Conservation (phyloP, 2,797 vertebrate genomes). For the Sebastes matsubarae region DNA sequence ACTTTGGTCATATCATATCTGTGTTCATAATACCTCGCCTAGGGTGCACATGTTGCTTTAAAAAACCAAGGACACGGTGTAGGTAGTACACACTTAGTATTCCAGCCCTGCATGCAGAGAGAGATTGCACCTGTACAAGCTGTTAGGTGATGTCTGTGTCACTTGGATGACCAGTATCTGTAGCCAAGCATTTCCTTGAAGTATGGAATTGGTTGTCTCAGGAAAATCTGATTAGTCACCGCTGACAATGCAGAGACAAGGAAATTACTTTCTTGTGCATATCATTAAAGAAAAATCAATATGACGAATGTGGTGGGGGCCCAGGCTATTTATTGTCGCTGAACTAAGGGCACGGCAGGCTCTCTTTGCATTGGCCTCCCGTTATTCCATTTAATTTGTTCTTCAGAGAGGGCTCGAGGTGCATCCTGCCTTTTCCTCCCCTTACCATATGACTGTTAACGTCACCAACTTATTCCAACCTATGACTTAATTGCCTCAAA, state of each 20-base stretch:
- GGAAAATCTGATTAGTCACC: conserved; percentile 88
- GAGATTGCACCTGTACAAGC: conserved; percentile 72
- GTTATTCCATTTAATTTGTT: conserved; percentile 77
- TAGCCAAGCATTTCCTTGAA: conserved; percentile 82
- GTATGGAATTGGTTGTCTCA: conserved; percentile 80
- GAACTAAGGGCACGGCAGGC: conserved; percentile 68
- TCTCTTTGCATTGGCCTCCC: conserved; percentile 60
- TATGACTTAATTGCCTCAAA: conserved; percentile 70
- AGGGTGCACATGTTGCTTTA: conserved; percentile 1
- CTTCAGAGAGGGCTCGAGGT: conserved; percentile 28
- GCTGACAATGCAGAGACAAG: conserved; percentile 85
- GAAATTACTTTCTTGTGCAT: conserved; percentile 92
- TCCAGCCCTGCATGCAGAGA: conserved; percentile 57
- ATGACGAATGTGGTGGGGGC: conserved; percentile 82
- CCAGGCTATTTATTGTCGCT: conserved; percentile 82
- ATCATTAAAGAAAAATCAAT: conserved; percentile 91
- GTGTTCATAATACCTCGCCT: neutral
- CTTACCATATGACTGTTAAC: conserved; percentile 14
- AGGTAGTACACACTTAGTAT: conserved; percentile 66
- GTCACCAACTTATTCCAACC: conserved; percentile 38
- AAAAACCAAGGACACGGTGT: conserved; percentile 56
- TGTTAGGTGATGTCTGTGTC: conserved; percentile 72
- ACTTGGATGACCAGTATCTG: conserved; percentile 80
- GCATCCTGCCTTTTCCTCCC: conserved; percentile 8
- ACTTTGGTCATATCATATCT: neutral